Base-by-base conservation (phyloP, 2,113 vertebrate species). In the Corvus moneduloides region DNA sequence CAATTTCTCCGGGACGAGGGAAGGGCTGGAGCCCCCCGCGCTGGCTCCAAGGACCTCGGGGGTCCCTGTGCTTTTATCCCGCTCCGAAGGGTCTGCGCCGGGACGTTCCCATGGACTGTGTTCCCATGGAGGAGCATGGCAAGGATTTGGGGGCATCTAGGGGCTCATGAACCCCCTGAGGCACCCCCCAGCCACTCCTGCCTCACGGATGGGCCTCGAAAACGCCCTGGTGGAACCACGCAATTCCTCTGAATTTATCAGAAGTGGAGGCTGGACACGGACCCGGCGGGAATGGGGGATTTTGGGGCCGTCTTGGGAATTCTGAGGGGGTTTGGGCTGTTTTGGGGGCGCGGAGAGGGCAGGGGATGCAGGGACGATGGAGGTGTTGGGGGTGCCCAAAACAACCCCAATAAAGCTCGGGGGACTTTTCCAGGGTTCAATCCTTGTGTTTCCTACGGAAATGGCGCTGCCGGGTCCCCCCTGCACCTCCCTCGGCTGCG, bases 181-280 rank as follows among this genome's bases (percentile, higher is more conserved):
- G n/a, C 7, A 1, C 17, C 23, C 28, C n/a, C 69, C 1, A 4
- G 28, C n/a, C 33, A 0, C 26, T 18, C 17, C 3, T 7, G 16
- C 3, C 2, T 56, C 9, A 0, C 0, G 26, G 67, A 26, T 0
- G 1, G 1, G 12, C 2, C 61, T 23, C 35, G 6, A 3, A 10
- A 32, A 7, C 2, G 1, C 5, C 33, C 2, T 1, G 8, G 2
- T 5, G 56, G 81, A 71, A 73, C 1, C 9, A 18, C 30, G 19
- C 13, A 0, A 1, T 19, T 48, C n/a, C 35, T 35, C 4, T 1
- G 64, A 7, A 58, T 44, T 33, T 0, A 3, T 6, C 1, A 1
- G 74, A 6, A 62, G 62, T 72, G 1, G 0, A 24, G 30, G 33
- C 43, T 37, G 87, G 26, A 51, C 24, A 9, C 3, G 18, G 64